Percentiles rank a stretch among this genome's conserved stretches.
Evolutionary conservation across 2,888 invertebrate species (phyloP).

Genomic region (Melieria omissa): DNA sequence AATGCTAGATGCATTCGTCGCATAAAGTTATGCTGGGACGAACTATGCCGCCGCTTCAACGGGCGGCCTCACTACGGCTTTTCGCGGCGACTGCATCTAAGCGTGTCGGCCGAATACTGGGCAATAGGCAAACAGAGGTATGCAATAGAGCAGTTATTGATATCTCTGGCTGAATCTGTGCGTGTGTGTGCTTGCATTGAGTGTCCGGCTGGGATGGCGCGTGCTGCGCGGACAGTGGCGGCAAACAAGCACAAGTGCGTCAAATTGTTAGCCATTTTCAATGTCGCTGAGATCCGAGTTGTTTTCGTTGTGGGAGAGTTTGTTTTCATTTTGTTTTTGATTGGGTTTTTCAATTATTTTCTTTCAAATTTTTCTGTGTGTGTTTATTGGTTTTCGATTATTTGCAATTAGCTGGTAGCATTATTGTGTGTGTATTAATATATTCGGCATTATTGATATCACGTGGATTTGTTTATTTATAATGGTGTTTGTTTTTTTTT

Average conservation of each 20-base stretch:
- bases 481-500: no score
- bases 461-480: slow-evolving; percentile 45
- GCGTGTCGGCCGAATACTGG: slow-evolving; percentile 34
- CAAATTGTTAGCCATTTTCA: slow-evolving; percentile 49
- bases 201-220: no score
- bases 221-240: no score
- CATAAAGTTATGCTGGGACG: slow-evolving; percentile 43
- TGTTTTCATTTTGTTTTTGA: slow-evolving; percentile 32
- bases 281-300: slow-evolving; percentile 36
- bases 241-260: slow-evolving; percentile 27
- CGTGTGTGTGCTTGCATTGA: slow-evolving; percentile 22
- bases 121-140: slow-evolving; percentile 63
- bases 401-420: slow-evolving; percentile 36
- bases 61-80: slow-evolving; percentile 49
- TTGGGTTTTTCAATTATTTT: no score
- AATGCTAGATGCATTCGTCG: slow-evolving; percentile 55
- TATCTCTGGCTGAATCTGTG: slow-evolving; percentile 62
- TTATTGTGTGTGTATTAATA: slow-evolving; percentile 59
- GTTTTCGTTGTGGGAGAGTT: slow-evolving; percentile 38
- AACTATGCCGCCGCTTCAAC: no score
- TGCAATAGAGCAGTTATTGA: slow-evolving; percentile 61
- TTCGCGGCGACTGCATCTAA: slow-evolving; percentile 58
- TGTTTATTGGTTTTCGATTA: no score
- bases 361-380: slow-evolving; percentile 16
- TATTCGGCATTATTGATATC: slow-evolving; percentile 64